A percentile compares a stretch with the other conserved stretches of the same genome.
Evolutionary conservation across 1,140 invertebrate genomes (phyloP).

Genomic region (Drosophila chauvacae): DNA sequence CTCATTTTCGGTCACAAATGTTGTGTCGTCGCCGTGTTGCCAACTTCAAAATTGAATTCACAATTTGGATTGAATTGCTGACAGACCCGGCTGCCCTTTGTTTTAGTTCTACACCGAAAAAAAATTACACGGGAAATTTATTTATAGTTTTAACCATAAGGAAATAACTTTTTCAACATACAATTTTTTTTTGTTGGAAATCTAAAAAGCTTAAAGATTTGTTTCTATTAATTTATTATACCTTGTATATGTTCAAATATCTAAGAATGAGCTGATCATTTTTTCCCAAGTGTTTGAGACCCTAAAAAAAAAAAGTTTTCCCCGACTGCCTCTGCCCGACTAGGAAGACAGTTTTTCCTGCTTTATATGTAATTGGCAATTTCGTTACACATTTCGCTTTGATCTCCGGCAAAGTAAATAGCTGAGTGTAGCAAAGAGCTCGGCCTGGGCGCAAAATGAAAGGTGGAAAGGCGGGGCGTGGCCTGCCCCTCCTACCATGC

Average conservation of each 20-base stretch:
- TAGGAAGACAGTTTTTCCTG: constrained; percentile 58
- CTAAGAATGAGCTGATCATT: neutral
- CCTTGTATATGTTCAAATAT: neutral
- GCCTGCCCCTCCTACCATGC: constrained; percentile 2
- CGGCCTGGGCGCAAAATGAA: constrained; percentile 1
- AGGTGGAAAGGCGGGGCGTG: constrained; percentile 27
- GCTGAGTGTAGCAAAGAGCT: constrained; percentile 21
- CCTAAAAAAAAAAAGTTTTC: constrained; percentile 18
- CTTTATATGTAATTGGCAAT: constrained; percentile 80
- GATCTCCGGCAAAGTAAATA: constrained; percentile 69
- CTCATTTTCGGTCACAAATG: constrained; percentile 66
- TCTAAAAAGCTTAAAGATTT: neutral
- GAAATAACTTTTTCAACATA: too few relatives aligned
- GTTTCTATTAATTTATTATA: neutral
- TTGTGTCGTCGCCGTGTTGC: constrained; percentile 54
- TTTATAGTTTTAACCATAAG: too few relatives aligned
- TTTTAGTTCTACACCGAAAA: constrained; percentile 36
- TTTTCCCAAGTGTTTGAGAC: neutral
- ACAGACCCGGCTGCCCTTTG: constrained; percentile 53
- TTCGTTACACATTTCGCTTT: constrained; percentile 79
- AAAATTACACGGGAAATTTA: neutral
- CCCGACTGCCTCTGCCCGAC: constrained; percentile 2
- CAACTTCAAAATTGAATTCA: constrained; percentile 76
- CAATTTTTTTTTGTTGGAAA: neutral
- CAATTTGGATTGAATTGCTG: constrained; percentile 71